A percentile compares a stretch with the other conserved stretches of the same genome.
phyloP scores from a whole-genome alignment of 2,888 invertebrate genomes.

The Eugnorisma glareosa region DNA sequence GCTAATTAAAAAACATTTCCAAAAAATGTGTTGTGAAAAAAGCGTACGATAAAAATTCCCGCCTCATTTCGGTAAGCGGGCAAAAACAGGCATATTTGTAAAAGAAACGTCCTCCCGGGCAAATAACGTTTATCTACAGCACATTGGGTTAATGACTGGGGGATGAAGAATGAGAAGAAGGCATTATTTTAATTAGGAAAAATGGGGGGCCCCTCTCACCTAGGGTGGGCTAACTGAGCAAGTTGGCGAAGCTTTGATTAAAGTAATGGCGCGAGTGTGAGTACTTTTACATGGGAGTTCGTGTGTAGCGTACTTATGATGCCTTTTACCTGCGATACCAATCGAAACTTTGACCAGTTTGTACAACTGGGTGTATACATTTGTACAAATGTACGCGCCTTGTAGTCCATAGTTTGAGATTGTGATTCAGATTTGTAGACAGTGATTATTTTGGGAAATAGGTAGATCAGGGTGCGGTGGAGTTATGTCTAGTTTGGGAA shows the following conservation, averaged over 20 bases:
- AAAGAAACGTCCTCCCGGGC: constrained; percentile 81
- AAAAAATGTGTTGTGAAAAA: constrained; percentile 77
- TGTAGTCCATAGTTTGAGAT: not conserved
- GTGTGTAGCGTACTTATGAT: constrained; percentile 42
- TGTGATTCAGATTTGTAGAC: not conserved
- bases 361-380: not conserved
- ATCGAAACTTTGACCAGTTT: constrained; percentile 47
- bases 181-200: constrained; percentile 90
- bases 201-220: constrained; percentile 79
- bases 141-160: constrained; percentile 89
- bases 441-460: not conserved
- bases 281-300: constrained; percentile 56
- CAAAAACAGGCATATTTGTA: constrained; percentile 85
- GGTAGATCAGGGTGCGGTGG: not conserved
- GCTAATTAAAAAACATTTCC: constrained; percentile 78
- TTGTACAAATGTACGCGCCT: not conserved
- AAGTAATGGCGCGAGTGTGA: constrained; percentile 66
- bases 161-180: constrained; percentile 84
- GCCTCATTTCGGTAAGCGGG: constrained; percentile 82
- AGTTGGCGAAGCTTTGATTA: constrained; percentile 77
- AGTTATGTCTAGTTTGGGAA: not conserved
- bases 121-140: constrained; percentile 88
- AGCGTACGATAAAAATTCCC: constrained; percentile 76
- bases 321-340: constrained; percentile 49
- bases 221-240: constrained; percentile 72